Evolutionary conservation across 2,888 invertebrate genomes (phyloP), one percentile per base, ranked within the genome.

Genomic region (Dryadula phaetusa): DNA sequence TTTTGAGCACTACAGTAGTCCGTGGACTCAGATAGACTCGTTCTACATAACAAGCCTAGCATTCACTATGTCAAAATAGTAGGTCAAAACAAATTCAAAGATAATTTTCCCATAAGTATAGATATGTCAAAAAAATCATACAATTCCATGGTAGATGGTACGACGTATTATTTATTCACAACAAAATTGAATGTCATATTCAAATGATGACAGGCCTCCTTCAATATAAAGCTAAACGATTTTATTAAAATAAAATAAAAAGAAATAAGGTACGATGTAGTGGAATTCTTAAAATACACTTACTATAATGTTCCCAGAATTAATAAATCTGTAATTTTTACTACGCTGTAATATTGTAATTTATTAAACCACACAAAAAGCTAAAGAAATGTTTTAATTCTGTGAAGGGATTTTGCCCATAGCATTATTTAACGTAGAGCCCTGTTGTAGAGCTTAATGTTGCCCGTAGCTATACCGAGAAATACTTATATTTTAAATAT

Each of bases 101-200:
- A 47, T 5, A 20, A 53, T 53, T 32, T 53, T 34, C 32, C 12
- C 20, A 6, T 20, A 32, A 32, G 10, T 34, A 54, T 3, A 20
- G 1, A 32, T 14, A 20, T 54, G 14, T n/a, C 20, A 20, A 37
- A 22, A 53, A 34, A 54, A 37, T 37, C 37, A 10, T 54, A 54
- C 20, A 54, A 37, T 25, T 22, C n/a, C 20, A n/a, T n/a, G 20
- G 10, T 54, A 1, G 22, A 34, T 22, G 20, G 18, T 14, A 22
- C 6, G 37, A 37, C 54, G n/a, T 37, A 54, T 14, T 37, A 54
- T 37, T 34, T 54, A 54, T 54, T 54, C 22, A 37, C 37, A 34
- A 54, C 37, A 37, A 54, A 54, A 54, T 54, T 54, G 54, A 37
- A 37, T 54, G 20, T 37, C 37, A 37, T 14, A 54, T 54, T 22